Base-by-base conservation (phyloP, 2,797 vertebrate genomes). In the Melanotaenia trifasciata region DNA sequence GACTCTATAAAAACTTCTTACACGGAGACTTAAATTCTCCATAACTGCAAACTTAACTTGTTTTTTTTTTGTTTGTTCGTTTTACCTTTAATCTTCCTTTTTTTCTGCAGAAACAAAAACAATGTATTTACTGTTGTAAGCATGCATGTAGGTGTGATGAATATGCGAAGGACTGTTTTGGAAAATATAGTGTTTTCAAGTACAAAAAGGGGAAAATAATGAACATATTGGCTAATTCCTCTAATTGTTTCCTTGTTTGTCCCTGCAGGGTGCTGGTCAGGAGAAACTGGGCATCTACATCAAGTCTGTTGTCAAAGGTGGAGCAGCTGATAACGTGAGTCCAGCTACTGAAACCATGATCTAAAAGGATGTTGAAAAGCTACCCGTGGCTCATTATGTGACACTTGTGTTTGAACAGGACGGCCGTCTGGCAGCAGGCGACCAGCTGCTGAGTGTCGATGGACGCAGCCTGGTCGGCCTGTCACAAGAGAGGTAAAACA, bases 251-350 rank as follows among this genome's bases (percentile, higher is more conserved):
- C 40, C 14, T 43, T 43, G 40, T 43, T 18, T 47, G 18, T 90
- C 62, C 90, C 24, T 83, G 4, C 72, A 99, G 98, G 98, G 98
- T 70, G 98, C 98, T 26, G 98, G 98, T 70, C 97, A 99, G 93
- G 98, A 99, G 84, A 99, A 99, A 79, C 96, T 99, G 69, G 98
- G 98, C 63, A 99, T 99, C 92, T 99, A 99, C 58, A 94, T 99
- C 84, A 99, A 99, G 90, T 99, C 98, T 11, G 98, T 99, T 10
- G 98, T 99, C 70, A 99, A 97, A 93, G 98, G 98, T 78, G 98
- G 98, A 26, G 98, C 98, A 26, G 98, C 98, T n/a, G 98, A 99
- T 66, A 94, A 96, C 94, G 98, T 99, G 45, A 94, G 97, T 81
- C n/a, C 7, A 33, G 26, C 33, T 32, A 13, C n/a, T 38, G n/a